Evolutionary conservation across 2,888 invertebrate genomes (phyloP).

Genomic region (Aleiodes leptofemur): DNA sequence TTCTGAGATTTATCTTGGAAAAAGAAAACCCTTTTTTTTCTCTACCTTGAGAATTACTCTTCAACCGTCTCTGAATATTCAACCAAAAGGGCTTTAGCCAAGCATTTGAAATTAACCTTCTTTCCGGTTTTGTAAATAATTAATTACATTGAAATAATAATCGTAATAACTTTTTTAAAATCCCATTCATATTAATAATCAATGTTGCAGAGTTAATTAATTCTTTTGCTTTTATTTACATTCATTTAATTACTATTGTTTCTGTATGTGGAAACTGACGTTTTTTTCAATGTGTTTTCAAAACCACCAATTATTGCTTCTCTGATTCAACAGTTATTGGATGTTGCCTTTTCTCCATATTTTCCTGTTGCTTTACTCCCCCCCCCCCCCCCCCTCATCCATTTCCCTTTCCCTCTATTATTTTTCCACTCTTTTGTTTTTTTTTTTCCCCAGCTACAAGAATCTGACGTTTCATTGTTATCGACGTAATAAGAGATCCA

Average conservation of each 20-base stretch:
- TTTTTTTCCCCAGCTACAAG: slow-evolving; percentile 34
- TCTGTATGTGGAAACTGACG: too few species aligned
- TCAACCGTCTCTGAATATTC: slow-evolving; percentile 27
- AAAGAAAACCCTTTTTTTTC: slow-evolving; percentile 43
- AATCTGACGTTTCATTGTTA: slow-evolving; percentile 45
- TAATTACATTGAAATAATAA: slow-evolving; percentile 17
- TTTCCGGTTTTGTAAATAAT: slow-evolving; percentile 28
- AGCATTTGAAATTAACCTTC: slow-evolving; percentile 23
- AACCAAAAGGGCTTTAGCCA: slow-evolving; percentile 13
- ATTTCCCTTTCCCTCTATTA: background rate
- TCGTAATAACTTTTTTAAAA: slow-evolving; percentile 1
- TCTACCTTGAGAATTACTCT: slow-evolving; percentile 38
- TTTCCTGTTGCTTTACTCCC: background rate
- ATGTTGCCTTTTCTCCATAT: slow-evolving; percentile 12
- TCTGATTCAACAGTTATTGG: background rate
- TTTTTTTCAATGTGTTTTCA: too few species aligned
- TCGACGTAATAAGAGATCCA: slow-evolving; percentile 49
- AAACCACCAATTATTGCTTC: too few species aligned
- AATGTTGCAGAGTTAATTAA: background rate
- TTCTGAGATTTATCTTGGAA: slow-evolving; percentile 70
- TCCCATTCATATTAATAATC: background rate
- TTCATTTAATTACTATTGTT: too few species aligned
- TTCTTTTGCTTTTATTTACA: background rate
- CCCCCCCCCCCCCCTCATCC: too few species aligned
- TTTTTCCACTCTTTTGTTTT: slow-evolving; percentile 36